These are phyloP conservation scores for Megalurothrips usitatus DNA, from an alignment of 2,888 invertebrate genomes.

Conservation along the genomic window DNA sequence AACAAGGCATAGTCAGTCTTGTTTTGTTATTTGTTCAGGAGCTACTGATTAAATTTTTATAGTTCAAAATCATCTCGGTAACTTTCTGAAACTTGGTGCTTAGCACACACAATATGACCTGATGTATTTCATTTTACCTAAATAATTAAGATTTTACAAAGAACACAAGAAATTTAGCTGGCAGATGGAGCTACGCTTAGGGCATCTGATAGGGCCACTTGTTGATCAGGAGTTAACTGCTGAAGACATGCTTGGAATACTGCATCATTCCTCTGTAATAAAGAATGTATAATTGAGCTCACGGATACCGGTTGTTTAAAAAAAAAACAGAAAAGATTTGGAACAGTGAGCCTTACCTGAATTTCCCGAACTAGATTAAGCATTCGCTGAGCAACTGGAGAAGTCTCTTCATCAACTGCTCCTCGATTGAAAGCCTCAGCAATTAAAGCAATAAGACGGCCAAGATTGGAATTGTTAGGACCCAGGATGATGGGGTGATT, in stretches of 20 bases:
- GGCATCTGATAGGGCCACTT: constrained; percentile 75
- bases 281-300: constrained; percentile 36
- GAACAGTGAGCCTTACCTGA: constrained; percentile 33
- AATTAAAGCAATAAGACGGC: constrained; percentile 79
- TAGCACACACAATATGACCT: constrained; percentile 4
- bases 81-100: constrained; percentile 1
- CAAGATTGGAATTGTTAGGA: constrained; percentile 81
- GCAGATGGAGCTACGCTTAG: constrained; percentile 47
- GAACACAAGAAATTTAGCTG: neutral
- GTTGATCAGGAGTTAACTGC: constrained; percentile 72
- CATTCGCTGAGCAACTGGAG: constrained; percentile 69
- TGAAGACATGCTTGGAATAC: constrained; percentile 75
- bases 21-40: neutral
- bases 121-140: neutral
- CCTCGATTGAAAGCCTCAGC: constrained; percentile 84
- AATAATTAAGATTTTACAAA: neutral
- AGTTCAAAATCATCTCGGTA: constrained; percentile 3
- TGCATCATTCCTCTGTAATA: constrained; percentile 64
- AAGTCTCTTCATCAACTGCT: constrained; percentile 69
- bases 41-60: constrained; percentile 10
- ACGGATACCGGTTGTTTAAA: neutral
- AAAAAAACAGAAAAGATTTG: constrained; percentile 20
- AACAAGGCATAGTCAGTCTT: constrained; percentile 7
- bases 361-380: constrained; percentile 73
- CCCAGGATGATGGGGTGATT: constrained; percentile 86